A percentile compares a stretch with the other conserved stretches of the same genome.
Conservation (phyloP, 1,140 invertebrate genomes). For the Euura lappo region DNA sequence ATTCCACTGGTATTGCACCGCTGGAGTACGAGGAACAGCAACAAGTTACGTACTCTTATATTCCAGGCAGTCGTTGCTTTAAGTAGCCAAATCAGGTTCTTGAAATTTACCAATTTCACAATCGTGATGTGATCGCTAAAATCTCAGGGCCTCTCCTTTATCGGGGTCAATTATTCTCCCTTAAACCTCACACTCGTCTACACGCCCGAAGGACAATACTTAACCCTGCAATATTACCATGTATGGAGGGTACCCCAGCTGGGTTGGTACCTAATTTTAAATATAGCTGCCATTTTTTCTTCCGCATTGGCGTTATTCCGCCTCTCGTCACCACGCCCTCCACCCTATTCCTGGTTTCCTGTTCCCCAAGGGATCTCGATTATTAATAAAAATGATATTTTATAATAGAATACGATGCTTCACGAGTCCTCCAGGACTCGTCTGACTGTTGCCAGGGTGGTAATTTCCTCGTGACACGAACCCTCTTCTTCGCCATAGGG, state of each 20-base stretch:
- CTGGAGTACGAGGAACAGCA: constrained; percentile 46
- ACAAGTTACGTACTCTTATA: constrained; percentile 53
- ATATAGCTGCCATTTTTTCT: background rate
- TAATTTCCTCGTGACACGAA: background rate
- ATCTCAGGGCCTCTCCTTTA: background rate
- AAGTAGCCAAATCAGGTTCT: constrained; percentile 7
- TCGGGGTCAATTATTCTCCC: too few species aligned
- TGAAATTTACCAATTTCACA: background rate
- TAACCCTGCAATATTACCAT: too few species aligned
- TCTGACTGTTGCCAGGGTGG: background rate
- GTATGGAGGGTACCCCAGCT: too few species aligned
- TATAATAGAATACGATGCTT: background rate
- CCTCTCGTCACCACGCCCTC: background rate
- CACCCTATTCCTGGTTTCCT: too few species aligned
- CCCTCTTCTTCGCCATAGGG: background rate
- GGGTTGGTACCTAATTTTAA: too few species aligned
- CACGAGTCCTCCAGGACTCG: background rate
- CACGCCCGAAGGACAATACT: too few species aligned
- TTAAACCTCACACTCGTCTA: too few species aligned
- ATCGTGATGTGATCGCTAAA: background rate
- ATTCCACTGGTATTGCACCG: constrained; percentile 53
- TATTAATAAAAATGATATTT: constrained; percentile 6
- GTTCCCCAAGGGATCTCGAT: background rate
- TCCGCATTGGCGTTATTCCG: background rate
- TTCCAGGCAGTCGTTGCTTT: constrained; percentile 24